Evolutionary conservation across 2,888 invertebrate genomes (phyloP), one percentile per base, ranked within the genome.

Genomic region (Pycnomerus fuliginosus): DNA sequence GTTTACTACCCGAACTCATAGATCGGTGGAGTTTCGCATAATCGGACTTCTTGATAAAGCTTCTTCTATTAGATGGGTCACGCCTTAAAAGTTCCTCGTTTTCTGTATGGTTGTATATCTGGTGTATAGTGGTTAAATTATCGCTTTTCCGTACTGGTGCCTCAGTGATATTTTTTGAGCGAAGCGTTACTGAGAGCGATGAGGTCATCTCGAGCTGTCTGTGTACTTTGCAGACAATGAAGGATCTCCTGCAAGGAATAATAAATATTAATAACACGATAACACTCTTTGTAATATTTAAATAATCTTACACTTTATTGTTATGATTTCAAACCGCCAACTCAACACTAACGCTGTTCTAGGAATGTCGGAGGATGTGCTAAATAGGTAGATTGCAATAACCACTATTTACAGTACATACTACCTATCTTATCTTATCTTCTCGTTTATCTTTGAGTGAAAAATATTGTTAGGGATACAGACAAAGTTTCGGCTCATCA

Each of bases 21-120:
- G 54, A 58, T 15, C 59, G 54, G 22, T 64, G 64, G 8, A 64
- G 43, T 37, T 61, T 61, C 8, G 57, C 55, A 22, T 64, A 64
- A 1, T 57, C 62, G 1, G 52, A 29, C 44, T 53, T 58, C 23
- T 64, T 62, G 7, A 63, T 52, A 7, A 45, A 36, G 23, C 43
- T 61, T 25, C 48, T 45, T 12, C 53, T 49, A 3, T 52, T 58
- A 13, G 25, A 40, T 4, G 59, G 56, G 30, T 60, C 53, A 20
- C 28, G 43, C 35, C 40, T 29, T 39, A 12, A 55, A 16, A 38
- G 52, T 4, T 53, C 57, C 20, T 27, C 31, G 20, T 51, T 32
- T 7, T 23, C 20, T 3, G 16, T 4, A 25, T 25, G 4, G 11
- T 25, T 38, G 16, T 48, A 38, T 8, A 38, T 27, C 13, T 27